These are phyloP conservation scores for Plodia interpunctella DNA, from an alignment of 1,140 invertebrate species.

Conservation along the genomic window DNA sequence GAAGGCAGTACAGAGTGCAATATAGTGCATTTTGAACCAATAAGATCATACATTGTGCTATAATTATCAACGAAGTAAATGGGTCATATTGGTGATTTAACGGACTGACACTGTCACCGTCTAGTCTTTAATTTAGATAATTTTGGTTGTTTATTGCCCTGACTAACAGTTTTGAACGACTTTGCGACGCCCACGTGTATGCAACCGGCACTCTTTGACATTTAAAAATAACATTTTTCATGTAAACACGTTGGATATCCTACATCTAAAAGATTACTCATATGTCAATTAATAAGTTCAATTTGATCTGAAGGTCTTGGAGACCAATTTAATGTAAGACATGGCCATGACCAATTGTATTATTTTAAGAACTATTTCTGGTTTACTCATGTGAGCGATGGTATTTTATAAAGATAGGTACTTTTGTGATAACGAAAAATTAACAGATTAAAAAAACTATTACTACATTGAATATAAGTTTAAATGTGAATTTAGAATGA, in stretches of 20 bases:
- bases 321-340: no score
- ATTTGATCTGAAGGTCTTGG: no score
- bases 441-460: no score
- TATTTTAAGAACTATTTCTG: no score
- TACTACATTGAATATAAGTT: no score
- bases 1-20: neutral
- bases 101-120: slow-evolving; percentile 42
- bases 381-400: no score
- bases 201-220: slow-evolving; percentile 51
- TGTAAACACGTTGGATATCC: slow-evolving; percentile 7
- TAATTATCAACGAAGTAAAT: neutral
- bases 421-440: no score
- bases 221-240: slow-evolving; percentile 35
- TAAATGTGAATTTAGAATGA: no score
- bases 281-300: no score
- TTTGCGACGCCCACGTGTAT: slow-evolving; percentile 47
- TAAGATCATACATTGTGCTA: neutral
- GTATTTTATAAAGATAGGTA: no score
- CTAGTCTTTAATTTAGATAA: slow-evolving; percentile 54
- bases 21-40: neutral
- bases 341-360: no score
- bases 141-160: slow-evolving; percentile 63
- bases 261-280: neutral
- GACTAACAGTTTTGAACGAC: slow-evolving; percentile 58
- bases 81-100: neutral